phyloP scores from a whole-genome alignment of 2,797 vertebrate species.

The Prunella strophiata region DNA sequence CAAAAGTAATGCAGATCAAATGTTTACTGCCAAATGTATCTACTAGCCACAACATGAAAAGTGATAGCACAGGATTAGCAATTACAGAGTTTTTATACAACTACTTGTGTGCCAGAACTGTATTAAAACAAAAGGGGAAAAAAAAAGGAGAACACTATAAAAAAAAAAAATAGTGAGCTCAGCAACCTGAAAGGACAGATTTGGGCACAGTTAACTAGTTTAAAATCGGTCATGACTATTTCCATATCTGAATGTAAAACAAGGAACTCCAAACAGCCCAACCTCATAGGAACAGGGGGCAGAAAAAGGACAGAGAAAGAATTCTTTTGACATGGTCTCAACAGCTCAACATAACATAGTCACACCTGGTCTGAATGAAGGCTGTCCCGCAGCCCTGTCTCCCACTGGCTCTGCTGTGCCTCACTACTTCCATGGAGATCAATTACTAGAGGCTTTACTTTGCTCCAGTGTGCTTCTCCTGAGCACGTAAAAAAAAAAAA shows the following conservation, averaged over 20 bases:
- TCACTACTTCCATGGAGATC: background rate
- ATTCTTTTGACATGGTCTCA: background rate
- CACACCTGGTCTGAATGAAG: background rate
- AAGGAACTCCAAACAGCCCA: background rate
- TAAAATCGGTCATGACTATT: background rate
- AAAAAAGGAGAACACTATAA: background rate
- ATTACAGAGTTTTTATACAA: background rate
- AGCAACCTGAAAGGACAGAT: background rate
- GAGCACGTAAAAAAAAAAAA: background rate
- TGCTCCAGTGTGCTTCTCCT: background rate
- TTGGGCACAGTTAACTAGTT: background rate
- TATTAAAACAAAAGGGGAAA: background rate
- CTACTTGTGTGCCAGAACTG: background rate
- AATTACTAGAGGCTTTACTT: background rate
- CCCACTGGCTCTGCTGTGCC: rapidly evolving
- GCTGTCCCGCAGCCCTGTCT: background rate
- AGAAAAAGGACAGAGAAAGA: background rate
- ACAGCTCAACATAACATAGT: background rate
- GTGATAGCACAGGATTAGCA: background rate
- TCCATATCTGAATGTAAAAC: background rate
- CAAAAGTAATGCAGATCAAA: background rate
- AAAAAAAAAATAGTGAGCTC: background rate
- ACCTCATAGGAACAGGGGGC: background rate
- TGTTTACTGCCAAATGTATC: background rate
- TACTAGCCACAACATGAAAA: background rate